Evolutionary conservation across 2,888 invertebrate genomes (phyloP), one percentile per base, ranked within the genome.

Genomic region (Erannis defoliaria): DNA sequence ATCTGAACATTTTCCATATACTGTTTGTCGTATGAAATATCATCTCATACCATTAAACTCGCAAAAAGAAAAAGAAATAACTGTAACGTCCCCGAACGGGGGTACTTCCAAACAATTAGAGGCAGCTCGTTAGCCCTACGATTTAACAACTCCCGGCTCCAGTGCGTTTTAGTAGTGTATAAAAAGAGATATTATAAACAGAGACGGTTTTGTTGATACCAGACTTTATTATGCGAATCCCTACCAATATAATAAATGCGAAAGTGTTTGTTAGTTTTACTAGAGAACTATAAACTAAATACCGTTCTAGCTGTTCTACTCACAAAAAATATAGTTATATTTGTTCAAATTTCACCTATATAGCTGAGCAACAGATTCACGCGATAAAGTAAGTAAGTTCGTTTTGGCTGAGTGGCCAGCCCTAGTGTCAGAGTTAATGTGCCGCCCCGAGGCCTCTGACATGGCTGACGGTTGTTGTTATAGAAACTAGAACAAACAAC

Each of bases 51-150:
- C 81, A 62, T 62, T 56, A 57, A 56, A 57, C 56, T 62, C 29
- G 48, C 51, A 48, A 51, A 64, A 59, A 64, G 59, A 59, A 59
- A 55, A 56, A 53, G 62, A 57, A 53, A 57, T 62, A 57, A 62
- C 40, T 43, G 56, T 31, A 42, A 46, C 14, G 51, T 56, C 65
- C 66, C 66, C 66, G n/a, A 56, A 62, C 57, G 59, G 60, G 62
- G 51, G 85, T 83, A 87, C 89, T 91, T 90, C 88, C 86, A 86
- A 89, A 89, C 90, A 92, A 92, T 92, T 92, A 92, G 90, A 87
- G 78, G 75, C 72, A 79, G 73, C 84, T 89, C 91, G 89, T 91
- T 92, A 89, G 80, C 80, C 88, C 87, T 78, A 86, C 80, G 81
- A 62, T 82, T 76, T 77, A 76, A 79, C 74, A 71, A 73, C 75